Base-by-base conservation (phyloP, 2,888 invertebrate genomes). In the Phengaris arion region DNA sequence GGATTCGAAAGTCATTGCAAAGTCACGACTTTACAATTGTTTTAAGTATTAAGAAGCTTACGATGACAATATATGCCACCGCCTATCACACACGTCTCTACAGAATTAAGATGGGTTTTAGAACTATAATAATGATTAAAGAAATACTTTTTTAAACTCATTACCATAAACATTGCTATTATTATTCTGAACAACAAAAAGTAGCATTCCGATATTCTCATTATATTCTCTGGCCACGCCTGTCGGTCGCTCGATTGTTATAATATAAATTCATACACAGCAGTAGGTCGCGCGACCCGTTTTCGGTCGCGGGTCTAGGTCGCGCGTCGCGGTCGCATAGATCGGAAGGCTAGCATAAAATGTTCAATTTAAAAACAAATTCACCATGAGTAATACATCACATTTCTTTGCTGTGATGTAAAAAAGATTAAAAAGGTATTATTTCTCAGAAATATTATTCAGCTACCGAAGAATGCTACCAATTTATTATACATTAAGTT, bases 401-500 rank as follows among this genome's bases (percentile, higher is more conserved):
- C 48, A 48, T 12, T 52, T 45, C 35, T 64, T 45, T 35, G 10
- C 64, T 9, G 35, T 64, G 12, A 35, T 35, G 64, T 6, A 10
- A 64, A 64, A 64, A 52, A 52, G 9, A 52, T 52, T 9, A 7
- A 52, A 59, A 35, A 54, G 35, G 52, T 54, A 72, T 15, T 51
- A 54, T 52, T 52, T 54, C 54, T 35, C 22, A 22, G 22, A 72
- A 54, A 72, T 72, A 72, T 52, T 52, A 13, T 45, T 8, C 22
- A 64, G 35, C 45, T 35, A 64, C 64, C 64, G 15, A 35, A 52
- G 54, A 22, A 52, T 52, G 52, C 70, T 9, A 70, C 72, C 52
- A 64, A 72, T 72, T 52, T 35, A 52, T 72, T 52, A 52, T 72
- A 35, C 48, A 72, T 72, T 72, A 72, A 72, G 52, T 72, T 72